Conservation (phyloP, 2,113 vertebrate species). For the Empidonax alnorum region DNA sequence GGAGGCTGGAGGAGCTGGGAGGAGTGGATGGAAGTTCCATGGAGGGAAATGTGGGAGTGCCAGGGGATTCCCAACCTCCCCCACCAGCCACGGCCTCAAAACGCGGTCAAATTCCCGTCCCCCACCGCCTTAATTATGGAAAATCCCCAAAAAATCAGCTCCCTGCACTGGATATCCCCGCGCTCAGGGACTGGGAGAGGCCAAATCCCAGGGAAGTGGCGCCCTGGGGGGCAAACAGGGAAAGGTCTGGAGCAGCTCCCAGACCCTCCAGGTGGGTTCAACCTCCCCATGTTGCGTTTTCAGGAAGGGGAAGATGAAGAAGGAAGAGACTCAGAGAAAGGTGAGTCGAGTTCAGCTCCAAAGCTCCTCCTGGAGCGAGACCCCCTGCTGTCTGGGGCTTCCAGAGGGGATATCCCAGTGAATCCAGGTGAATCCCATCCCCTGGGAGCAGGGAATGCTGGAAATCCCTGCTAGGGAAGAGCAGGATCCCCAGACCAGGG, state of each 20-base stretch:
- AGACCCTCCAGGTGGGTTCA: neutral
- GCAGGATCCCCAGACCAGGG: neutral
- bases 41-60: rapidly evolving
- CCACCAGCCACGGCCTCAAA: rapidly evolving
- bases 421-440: neutral
- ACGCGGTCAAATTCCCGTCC: rapidly evolving
- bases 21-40: neutral
- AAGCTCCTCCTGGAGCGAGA: no score
- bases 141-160: neutral
- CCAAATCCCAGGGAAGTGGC: neutral
- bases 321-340: conserved; percentile 71
- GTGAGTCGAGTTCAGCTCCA: conserved; percentile 38
- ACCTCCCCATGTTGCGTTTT: neutral
- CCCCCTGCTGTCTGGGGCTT: neutral
- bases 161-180: neutral
- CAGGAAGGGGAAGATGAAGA: conserved; percentile 76
- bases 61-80: rapidly evolving
- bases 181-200: neutral
- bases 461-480: neutral
- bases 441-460: neutral
- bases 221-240: neutral
- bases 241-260: neutral
- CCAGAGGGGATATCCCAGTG: neutral
- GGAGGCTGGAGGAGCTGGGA: no score
- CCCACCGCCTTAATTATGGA: neutral